Evolutionary conservation across 2,113 vertebrate genomes (phyloP), one percentile per base, ranked within the genome.

Genomic region (Tupaia tana): DNA sequence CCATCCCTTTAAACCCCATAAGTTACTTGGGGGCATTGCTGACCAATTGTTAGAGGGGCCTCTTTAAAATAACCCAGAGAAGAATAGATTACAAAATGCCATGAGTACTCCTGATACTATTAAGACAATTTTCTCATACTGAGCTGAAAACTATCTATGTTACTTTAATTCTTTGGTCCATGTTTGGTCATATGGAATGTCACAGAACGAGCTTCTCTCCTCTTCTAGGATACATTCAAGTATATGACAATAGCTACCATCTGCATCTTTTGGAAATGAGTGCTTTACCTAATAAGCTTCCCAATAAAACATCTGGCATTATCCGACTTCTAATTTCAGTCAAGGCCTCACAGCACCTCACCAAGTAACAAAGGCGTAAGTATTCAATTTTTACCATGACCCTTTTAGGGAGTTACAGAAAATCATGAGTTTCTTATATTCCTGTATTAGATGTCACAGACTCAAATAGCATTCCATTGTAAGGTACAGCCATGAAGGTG

Each of bases 251-350:
- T 12, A 87, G 43, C 43, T 89, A 84, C 31, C 59, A 67, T 19
- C 27, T 56, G 52, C 9, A 3, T 86, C 56, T 58, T 92, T 69
- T 9, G 66, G 71, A 24, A 94, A 52, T 22, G 5, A 22, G 13
- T 79, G 43, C 31, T 95, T 82, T 43, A 29, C 52, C 59, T 87
- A 90, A 81, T n/a, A 87, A 86, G 91, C 25, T 79, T 95, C 64
- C 79, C 67, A 56, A 15, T 19, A 86, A 91, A 95, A 89, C 16
- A 73, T 69, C 20, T 80, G 18, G 77, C 63, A 71, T 91, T 75
- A 90, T 63, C n/a, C 61, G 86, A 79, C 64, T 89, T 86, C n/a
- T 85, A 81, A 89, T 29, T 66, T 88, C n/a, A 73, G 77, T 86
- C 19, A 81, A 73, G 27, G 88, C 25, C 61, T 83, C 59, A 79